phyloP scores from a whole-genome alignment of 2,888 invertebrate species.

The Villa cingulata region DNA sequence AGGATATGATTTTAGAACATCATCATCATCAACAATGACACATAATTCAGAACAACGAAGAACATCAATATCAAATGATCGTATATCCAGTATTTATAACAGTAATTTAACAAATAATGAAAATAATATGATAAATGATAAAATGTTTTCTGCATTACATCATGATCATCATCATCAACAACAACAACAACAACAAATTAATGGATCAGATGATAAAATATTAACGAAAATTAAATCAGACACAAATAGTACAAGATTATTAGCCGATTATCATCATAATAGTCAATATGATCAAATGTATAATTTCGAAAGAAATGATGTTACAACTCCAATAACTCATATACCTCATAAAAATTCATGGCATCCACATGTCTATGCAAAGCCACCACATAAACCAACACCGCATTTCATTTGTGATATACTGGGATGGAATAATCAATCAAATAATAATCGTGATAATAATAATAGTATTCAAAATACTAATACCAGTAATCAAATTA shows the following conservation, averaged over 20 bases:
- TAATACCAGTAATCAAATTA: background rate
- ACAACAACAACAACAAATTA: too few species aligned
- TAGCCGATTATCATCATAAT: background rate
- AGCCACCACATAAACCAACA: constrained; percentile 67
- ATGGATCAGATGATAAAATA: too few species aligned
- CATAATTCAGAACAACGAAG: background rate
- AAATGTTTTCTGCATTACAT: too few species aligned
- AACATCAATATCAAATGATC: background rate
- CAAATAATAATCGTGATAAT: background rate
- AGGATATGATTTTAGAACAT: constrained; percentile 4
- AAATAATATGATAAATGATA: too few species aligned
- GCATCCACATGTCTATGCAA: constrained; percentile 83
- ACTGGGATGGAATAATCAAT: constrained; percentile 45
- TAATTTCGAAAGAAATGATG: background rate
- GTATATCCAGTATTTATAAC: background rate
- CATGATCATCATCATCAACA: too few species aligned
- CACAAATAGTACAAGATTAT: too few species aligned
- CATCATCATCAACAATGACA: background rate
- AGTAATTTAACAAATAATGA: too few species aligned
- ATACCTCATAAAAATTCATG: constrained; percentile 40
- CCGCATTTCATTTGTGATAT: constrained; percentile 82
- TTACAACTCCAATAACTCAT: constrained; percentile 1
- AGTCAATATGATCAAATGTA: background rate
- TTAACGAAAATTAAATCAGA: background rate
- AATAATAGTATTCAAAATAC: constrained; percentile 4